phyloP scores from a whole-genome alignment of 1,140 invertebrate species.

The Papilio polytes region DNA sequence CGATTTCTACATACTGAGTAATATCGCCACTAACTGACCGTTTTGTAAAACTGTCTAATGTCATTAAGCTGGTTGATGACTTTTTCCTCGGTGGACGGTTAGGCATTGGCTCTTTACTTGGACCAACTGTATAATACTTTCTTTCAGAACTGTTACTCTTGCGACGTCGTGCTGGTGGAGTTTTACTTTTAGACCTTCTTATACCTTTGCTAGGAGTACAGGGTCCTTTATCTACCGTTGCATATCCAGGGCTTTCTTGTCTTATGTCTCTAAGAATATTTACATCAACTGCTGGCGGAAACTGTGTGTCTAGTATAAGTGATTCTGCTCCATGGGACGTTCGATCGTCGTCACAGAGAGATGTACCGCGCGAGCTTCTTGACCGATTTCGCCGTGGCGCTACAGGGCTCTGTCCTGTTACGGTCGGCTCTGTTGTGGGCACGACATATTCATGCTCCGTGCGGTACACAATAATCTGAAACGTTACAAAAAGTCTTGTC shows the following conservation, averaged over 20 bases:
- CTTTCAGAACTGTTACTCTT: constrained; percentile 82
- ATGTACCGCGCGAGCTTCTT: constrained; percentile 85
- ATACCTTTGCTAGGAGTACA: constrained; percentile 58
- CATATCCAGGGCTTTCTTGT: constrained; percentile 87
- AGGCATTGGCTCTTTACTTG: constrained; percentile 70
- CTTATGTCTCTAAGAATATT: constrained; percentile 79
- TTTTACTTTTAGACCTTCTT: constrained; percentile 71
- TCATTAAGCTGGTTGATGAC: constrained; percentile 81
- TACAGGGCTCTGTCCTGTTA: constrained; percentile 74
- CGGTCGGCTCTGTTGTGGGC: constrained; percentile 78
- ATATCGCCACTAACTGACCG: constrained; percentile 79
- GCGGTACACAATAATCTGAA: constrained; percentile 86
- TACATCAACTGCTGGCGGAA: constrained; percentile 64
- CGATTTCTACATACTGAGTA: constrained; percentile 86
- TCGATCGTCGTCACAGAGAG: constrained; percentile 87
- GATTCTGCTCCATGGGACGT: constrained; percentile 90
- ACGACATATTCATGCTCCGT: constrained; percentile 86
- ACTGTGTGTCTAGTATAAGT: constrained; percentile 79
- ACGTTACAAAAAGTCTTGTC: constrained; percentile 35
- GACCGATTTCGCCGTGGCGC: constrained; percentile 81
- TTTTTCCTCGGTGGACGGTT: constrained; percentile 84
- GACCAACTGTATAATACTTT: constrained; percentile 88
- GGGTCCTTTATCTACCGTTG: constrained; percentile 86
- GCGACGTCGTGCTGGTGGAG: constrained; percentile 67
- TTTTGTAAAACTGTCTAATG: constrained; percentile 71